A percentile compares a stretch with the other conserved stretches of the same genome.
Evolutionary conservation across 2,797 vertebrate species (phyloP).

Genomic region (Linurgus olivaceus): DNA sequence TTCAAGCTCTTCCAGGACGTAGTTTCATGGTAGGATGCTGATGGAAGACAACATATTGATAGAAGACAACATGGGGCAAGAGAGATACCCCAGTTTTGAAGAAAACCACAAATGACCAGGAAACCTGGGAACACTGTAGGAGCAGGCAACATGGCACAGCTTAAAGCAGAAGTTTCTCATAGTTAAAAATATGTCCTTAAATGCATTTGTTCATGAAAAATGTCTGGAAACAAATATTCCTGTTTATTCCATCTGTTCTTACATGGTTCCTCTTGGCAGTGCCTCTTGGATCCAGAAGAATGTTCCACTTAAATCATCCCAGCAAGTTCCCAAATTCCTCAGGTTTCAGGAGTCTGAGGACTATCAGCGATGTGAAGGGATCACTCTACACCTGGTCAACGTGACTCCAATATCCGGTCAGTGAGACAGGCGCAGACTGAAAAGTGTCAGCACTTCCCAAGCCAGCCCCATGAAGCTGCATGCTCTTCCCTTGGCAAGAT

Average conservation of each 20-base stretch:
- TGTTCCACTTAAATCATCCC: background rate
- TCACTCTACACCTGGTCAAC: background rate
- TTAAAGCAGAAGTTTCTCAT: background rate
- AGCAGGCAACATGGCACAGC: accelerated
- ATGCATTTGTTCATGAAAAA: background rate
- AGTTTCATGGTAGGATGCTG: background rate
- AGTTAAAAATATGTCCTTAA: background rate
- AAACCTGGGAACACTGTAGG: background rate
- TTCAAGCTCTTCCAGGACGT: background rate
- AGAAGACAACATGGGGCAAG: accelerated
- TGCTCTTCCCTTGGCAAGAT: background rate
- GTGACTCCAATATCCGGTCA: background rate
- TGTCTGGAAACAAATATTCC: background rate
- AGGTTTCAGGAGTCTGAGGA: background rate
- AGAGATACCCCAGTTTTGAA: background rate
- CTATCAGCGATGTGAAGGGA: background rate
- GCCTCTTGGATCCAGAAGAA: background rate
- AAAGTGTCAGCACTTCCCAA: background rate
- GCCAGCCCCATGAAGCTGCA: background rate
- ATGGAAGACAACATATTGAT: accelerated
- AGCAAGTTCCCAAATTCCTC: background rate
- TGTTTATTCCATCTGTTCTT: background rate
- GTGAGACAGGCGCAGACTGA: background rate
- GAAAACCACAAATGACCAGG: background rate
- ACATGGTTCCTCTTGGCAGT: background rate